phyloP scores from a whole-genome alignment of 1,140 invertebrate species.

The Sitobion miscanthi region DNA sequence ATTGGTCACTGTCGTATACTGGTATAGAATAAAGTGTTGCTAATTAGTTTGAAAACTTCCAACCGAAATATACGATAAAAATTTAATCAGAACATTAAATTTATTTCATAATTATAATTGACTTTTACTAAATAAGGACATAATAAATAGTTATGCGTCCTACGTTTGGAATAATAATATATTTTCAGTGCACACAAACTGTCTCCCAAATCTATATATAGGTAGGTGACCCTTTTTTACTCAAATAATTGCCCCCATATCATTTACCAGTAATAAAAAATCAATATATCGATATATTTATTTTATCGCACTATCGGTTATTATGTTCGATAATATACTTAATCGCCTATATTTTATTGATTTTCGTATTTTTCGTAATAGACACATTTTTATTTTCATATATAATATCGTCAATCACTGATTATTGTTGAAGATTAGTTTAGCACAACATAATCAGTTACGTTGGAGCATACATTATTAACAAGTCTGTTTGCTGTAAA shows the following conservation, averaged over 20 bases:
- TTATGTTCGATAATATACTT: too few species aligned
- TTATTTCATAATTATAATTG: constrained; percentile 1
- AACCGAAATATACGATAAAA: not conserved
- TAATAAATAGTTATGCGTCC: not conserved
- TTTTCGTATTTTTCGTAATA: not conserved
- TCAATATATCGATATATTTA: not conserved
- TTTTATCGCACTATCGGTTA: not conserved
- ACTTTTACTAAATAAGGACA: not conserved
- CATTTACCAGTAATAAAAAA: too few species aligned
- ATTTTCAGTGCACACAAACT: not conserved
- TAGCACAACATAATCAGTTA: not conserved
- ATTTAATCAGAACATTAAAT: not conserved
- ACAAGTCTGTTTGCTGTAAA: too few species aligned
- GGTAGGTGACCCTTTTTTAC: not conserved
- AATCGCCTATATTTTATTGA: not conserved
- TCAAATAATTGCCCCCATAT: not conserved
- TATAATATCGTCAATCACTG: not conserved
- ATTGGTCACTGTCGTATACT: not conserved
- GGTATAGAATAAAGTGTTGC: not conserved
- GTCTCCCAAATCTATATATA: not conserved
- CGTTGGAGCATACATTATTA: too few species aligned
- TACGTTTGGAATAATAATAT: not conserved
- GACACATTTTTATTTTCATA: not conserved
- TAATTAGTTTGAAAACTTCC: constrained; percentile 5
- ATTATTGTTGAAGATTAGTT: not conserved